phyloP scores from a whole-genome alignment of 2,888 invertebrate species.

The Mythimna pallens region DNA sequence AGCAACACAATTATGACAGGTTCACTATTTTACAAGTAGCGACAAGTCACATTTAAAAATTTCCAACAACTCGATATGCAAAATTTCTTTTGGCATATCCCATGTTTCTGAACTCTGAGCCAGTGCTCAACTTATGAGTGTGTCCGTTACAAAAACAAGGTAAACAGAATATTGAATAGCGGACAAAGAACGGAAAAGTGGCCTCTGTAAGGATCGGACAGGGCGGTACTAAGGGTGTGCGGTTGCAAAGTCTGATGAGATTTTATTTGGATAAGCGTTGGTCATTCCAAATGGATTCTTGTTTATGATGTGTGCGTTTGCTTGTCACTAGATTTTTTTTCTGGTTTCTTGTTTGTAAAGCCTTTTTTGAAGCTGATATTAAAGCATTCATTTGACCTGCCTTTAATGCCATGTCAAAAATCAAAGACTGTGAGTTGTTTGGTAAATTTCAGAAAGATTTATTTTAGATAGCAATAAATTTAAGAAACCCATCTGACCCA shows the following conservation, averaged over 20 bases:
- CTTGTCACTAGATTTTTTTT: not conserved
- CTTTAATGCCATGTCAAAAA: no score
- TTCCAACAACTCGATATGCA: not conserved
- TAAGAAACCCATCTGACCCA: no score
- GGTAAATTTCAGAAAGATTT: no score
- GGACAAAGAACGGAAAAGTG: constrained; percentile 73
- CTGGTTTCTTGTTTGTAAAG: not conserved
- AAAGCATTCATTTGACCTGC: no score
- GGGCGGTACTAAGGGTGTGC: constrained; percentile 62
- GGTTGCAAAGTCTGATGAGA: constrained; percentile 14
- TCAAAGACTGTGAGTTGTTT: no score
- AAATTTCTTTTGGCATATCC: constrained; percentile 20
- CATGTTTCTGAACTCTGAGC: constrained; percentile 29
- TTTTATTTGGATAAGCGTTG: constrained; percentile 26
- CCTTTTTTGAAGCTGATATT: no score
- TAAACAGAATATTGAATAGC: constrained; percentile 73
- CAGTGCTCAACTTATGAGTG: constrained; percentile 56
- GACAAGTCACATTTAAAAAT: not conserved
- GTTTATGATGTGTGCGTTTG: not conserved
- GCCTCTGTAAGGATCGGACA: constrained; percentile 65
- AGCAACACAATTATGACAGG: no score
- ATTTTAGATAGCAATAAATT: no score
- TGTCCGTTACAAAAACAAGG: constrained; percentile 69
- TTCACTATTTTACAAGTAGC: no score
- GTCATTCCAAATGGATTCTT: not conserved